Evolutionary conservation across 2,888 invertebrate genomes (phyloP).

Genomic region (Morpho deidamia): DNA sequence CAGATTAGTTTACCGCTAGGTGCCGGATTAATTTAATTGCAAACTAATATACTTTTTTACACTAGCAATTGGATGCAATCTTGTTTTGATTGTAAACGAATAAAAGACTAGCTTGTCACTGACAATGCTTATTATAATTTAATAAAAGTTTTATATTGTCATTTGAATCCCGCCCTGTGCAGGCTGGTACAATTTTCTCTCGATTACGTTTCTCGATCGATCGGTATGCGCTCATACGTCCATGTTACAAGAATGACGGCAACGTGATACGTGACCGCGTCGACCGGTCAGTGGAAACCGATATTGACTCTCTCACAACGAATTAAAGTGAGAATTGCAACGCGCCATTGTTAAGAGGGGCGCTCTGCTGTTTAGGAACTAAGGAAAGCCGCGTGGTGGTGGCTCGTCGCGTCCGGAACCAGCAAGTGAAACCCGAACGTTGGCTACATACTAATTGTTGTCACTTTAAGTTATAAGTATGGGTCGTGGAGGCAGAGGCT

Average conservation of each 20-base stretch:
- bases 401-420: constrained; percentile 55
- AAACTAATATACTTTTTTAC: no score
- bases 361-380: constrained; percentile 47
- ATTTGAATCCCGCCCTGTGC: constrained; percentile 35
- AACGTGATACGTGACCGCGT: constrained; percentile 46
- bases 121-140: no score
- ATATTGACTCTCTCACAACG: constrained; percentile 29
- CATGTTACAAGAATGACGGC: constrained; percentile 70
- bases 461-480: constrained; percentile 69
- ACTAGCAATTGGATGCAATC: no score
- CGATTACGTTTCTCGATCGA: constrained; percentile 61
- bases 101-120: no score
- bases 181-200: constrained; percentile 65
- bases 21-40: no score
- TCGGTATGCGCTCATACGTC: constrained; percentile 56
- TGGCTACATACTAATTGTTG: constrained; percentile 61
- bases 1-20: no score
- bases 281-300: constrained; percentile 20
- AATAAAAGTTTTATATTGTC: no score
- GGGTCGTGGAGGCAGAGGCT: constrained; percentile 43
- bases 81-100: no score
- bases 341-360: constrained; percentile 30
- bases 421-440: constrained; percentile 60
- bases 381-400: constrained; percentile 61
- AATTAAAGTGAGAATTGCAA: constrained; percentile 31